Evolutionary conservation across 2,888 invertebrate species (phyloP), one percentile per base, ranked within the genome.

Genomic region (Erannis defoliaria): DNA sequence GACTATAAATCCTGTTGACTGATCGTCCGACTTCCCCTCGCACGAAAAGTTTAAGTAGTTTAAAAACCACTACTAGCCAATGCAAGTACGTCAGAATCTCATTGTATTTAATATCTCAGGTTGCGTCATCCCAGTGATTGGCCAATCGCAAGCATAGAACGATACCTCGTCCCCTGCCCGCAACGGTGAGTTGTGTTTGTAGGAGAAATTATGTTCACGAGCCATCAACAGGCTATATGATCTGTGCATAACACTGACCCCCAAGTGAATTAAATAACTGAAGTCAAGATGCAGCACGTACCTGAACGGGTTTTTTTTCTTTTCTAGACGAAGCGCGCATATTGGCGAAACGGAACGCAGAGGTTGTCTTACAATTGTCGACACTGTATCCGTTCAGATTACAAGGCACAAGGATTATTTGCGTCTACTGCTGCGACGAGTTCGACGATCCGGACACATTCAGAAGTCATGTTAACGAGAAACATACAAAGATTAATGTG

Each of bases 371-470:
- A 81, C 73, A 82, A 80, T 86, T 85, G 76, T 82, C 90, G 12
- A 90, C 90, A 37, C 80, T 83, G 42, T 88, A 86, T 72, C 92
- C 92, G 66, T 92, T 91, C 84, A 82, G 91, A 70, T 78, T 88
- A 57, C 81, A 78, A 55, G 84, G 84, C 9, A 85, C 84, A 62
- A 70, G 65, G 12, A 74, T 90, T 70, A 77, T 86, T 57, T 92
- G 92, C 72, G 90, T 90, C 66, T 92, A 88, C 80, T 92, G 92
- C 81, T 80, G 83, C 66, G 90, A 91, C 37, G 77, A 81, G 26
- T 86, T 79, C 61, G 77, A 80, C 19, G 85, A 88, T 12, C 89
- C 90, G 0, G 72, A 72, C 5, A 72, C 74, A 10, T 90, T 83
- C 68, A 83, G 90, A 49, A 63, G 64, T 4, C 92, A 92, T 63